Conservation (phyloP, 1,140 invertebrate genomes). For the Sarcophaga bullata region DNA sequence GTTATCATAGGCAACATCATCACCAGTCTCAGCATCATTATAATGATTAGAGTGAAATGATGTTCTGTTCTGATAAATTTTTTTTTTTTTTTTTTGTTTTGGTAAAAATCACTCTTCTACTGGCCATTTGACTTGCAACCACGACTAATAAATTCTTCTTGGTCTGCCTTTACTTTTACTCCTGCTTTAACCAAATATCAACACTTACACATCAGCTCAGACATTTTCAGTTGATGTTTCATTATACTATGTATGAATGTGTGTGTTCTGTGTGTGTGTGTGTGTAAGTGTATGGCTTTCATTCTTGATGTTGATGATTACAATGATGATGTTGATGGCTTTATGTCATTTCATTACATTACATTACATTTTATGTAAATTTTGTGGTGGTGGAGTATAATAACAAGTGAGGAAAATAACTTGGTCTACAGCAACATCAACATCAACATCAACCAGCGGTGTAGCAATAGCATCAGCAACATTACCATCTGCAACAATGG, state of each 20-base stretch:
- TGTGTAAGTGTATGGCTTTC: not conserved
- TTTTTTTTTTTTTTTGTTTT: not conserved
- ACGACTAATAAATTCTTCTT: not conserved
- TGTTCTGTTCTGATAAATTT: too few relatives aligned
- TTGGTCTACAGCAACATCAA: not conserved
- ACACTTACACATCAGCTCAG: too few relatives aligned
- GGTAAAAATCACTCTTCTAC: not conserved
- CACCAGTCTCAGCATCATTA: not conserved
- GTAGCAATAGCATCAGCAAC: not conserved
- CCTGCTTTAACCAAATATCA: not conserved
- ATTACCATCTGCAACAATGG: not conserved
- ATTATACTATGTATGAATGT: too few relatives aligned
- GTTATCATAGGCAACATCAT: not conserved
- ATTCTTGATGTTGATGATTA: slow-evolving; percentile 10
- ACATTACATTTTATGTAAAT: slow-evolving; percentile 41
- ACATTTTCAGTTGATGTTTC: too few relatives aligned
- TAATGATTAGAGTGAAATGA: not conserved
- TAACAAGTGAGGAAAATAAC: slow-evolving; percentile 12
- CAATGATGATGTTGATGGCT: slow-evolving; percentile 36
- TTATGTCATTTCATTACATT: slow-evolving; percentile 40
- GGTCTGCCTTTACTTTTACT: not conserved
- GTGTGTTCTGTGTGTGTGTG: not conserved
- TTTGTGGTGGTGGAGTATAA: slow-evolving; percentile 33
- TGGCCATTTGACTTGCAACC: not conserved
- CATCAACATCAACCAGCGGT: not conserved